Conservation (phyloP, 1,140 invertebrate species). For the Drosophila takahashii region DNA sequence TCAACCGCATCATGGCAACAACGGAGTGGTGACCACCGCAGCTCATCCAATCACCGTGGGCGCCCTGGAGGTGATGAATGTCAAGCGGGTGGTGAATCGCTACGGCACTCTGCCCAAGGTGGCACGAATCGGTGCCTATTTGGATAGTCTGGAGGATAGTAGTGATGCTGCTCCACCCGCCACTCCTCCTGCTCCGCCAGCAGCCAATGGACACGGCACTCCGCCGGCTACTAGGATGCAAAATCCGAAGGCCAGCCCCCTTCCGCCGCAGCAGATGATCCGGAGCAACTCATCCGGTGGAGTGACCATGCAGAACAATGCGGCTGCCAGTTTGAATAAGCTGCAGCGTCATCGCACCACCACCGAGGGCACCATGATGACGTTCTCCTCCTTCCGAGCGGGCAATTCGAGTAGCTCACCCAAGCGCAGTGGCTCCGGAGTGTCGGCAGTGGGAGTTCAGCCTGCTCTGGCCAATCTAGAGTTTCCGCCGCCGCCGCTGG, state of each 20-base stretch:
- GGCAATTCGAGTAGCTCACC: constrained; percentile 85
- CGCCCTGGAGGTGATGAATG: constrained; percentile 97
- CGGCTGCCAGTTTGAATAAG: constrained; percentile 85
- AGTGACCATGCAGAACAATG: constrained; percentile 87
- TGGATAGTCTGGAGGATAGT: constrained; percentile 92
- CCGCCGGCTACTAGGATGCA: constrained; percentile 26
- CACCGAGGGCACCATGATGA: constrained; percentile 84
- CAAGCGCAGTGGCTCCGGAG: constrained; percentile 84
- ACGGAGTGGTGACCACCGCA: constrained; percentile 18
- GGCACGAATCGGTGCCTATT: constrained; percentile 96
- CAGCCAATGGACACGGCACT: constrained; percentile 66
- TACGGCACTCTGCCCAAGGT: constrained; percentile 98
- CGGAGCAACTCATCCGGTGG: constrained; percentile 93
- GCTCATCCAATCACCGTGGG: constrained; percentile 88
- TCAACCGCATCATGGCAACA: constrained; percentile 35
- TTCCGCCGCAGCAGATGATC: constrained; percentile 89
- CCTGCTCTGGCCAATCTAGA: constrained; percentile 91
- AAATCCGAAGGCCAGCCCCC: constrained; percentile 85
- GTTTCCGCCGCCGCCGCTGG: constrained; percentile 91
- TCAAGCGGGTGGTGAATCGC: constrained; percentile 97
- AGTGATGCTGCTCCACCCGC: constrained; percentile 22
- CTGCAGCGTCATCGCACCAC: constrained; percentile 85
- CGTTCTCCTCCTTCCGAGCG: constrained; percentile 85
- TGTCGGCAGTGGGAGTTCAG: constrained; percentile 55
- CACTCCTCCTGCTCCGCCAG: constrained; percentile 33